These are phyloP conservation scores for Ctenodactylus gundi DNA, from an alignment of 2,113 vertebrate species.

Conservation along the genomic window DNA sequence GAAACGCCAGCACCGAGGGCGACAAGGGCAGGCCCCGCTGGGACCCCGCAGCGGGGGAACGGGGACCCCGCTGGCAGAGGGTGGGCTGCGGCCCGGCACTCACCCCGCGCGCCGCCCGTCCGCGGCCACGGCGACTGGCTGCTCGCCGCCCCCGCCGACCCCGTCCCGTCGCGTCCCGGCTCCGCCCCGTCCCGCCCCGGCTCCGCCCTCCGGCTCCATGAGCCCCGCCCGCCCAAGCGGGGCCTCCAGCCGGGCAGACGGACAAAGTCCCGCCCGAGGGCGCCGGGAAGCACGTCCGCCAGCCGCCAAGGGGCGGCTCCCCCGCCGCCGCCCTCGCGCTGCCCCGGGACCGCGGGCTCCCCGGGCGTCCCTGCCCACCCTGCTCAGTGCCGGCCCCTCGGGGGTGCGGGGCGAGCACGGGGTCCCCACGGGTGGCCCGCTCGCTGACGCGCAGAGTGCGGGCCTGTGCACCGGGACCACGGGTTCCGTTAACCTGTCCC, in stretches of 20 bases:
- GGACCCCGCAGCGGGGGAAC: not conserved
- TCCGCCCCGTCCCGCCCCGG: fast-evolving
- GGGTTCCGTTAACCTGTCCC: too few species aligned
- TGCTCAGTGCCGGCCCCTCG: not conserved
- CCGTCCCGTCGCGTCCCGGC: not conserved
- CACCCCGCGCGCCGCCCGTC: conserved; percentile 3
- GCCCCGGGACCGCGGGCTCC: too few species aligned
- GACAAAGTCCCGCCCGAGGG: conserved; percentile 26
- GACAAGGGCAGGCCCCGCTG: not conserved
- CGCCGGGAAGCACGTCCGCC: conserved; percentile 33
- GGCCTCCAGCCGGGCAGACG: not conserved
- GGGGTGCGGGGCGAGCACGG: not conserved
- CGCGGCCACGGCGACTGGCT: not conserved
- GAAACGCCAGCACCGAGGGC: not conserved
- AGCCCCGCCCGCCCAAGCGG: not conserved
- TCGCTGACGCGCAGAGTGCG: too few species aligned
- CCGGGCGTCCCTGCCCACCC: not conserved
- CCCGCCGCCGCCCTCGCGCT: too few species aligned
- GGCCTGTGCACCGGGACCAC: too few species aligned
- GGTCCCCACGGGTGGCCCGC: not conserved
- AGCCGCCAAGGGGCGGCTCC: not conserved
- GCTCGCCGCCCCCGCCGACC: not conserved
- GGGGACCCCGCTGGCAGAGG: not conserved
- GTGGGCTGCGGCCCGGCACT: not conserved
- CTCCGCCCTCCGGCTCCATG: not conserved